A percentile compares a stretch with the other conserved stretches of the same genome.
phyloP scores from a whole-genome alignment of 1,140 invertebrate species.

The Heliothis virescens region DNA sequence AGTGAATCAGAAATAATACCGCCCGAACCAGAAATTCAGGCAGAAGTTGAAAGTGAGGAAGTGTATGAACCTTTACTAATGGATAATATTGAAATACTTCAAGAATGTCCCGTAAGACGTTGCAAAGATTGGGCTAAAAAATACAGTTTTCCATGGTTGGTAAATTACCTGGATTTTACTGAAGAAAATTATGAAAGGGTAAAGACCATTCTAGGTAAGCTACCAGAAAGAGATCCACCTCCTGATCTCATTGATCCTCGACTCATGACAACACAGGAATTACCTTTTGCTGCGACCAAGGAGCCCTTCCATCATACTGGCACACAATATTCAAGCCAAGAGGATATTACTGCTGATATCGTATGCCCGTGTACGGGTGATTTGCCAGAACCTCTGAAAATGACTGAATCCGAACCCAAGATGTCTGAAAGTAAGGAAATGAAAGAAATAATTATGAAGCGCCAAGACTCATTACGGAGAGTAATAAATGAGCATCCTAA shows the following conservation, averaged over 20 bases:
- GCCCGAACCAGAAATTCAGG: constrained; percentile 17
- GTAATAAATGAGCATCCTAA: constrained; percentile 67
- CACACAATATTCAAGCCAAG: constrained; percentile 78
- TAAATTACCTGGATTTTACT: constrained; percentile 71
- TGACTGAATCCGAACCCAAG: not conserved
- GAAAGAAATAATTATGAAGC: constrained; percentile 60
- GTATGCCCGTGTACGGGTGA: constrained; percentile 53
- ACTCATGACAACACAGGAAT: constrained; percentile 59
- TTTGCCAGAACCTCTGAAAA: not conserved
- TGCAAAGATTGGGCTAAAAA: constrained; percentile 64
- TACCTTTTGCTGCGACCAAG: constrained; percentile 71
- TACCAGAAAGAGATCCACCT: constrained; percentile 19
- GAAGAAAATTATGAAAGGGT: constrained; percentile 75
- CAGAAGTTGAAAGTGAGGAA: constrained; percentile 54
- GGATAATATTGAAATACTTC: constrained; percentile 62
- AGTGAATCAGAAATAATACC: not conserved
- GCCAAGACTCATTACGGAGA: constrained; percentile 64
- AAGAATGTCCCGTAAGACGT: constrained; percentile 68
- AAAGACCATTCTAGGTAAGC: constrained; percentile 63
- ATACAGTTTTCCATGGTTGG: constrained; percentile 65
- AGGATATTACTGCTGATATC: constrained; percentile 54
- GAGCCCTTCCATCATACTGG: constrained; percentile 63
- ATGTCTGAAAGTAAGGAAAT: constrained; percentile 49
- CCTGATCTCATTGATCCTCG: constrained; percentile 61
- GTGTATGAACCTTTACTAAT: constrained; percentile 62